phyloP scores from a whole-genome alignment of 2,888 invertebrate genomes.

The Nephrotoma flavescens region DNA sequence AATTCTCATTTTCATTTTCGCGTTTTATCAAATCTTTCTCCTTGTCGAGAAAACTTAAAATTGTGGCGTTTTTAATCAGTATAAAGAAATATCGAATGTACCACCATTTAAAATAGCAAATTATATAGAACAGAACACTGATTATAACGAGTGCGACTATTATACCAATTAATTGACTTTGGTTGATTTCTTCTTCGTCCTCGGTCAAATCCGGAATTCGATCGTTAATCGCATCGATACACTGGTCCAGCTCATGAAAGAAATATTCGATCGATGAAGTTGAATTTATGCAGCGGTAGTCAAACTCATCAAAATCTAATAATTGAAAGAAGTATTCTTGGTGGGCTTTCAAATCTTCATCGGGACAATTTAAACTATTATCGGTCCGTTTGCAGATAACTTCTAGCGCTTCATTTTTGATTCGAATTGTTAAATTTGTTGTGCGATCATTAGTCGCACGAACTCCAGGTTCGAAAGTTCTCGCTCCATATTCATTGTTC shows the following conservation, averaged over 20 bases:
- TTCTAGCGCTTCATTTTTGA: background rate
- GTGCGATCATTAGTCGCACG: background rate
- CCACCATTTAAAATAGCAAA: constrained; percentile 33
- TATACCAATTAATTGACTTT: constrained; percentile 4
- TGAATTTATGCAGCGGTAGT: constrained; percentile 30
- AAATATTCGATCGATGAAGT: constrained; percentile 13
- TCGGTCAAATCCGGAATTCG: background rate
- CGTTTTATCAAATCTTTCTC: constrained; percentile 18
- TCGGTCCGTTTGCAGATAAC: background rate
- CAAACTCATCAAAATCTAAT: constrained; percentile 25
- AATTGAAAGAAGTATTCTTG: constrained; percentile 20
- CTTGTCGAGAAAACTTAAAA: constrained; percentile 38
- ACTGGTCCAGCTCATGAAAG: constrained; percentile 10
- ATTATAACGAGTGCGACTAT: constrained; percentile 8
- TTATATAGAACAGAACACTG: constrained; percentile 12
- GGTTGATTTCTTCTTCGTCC: background rate
- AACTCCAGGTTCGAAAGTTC: background rate
- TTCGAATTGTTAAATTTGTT: background rate
- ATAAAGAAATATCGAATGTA: constrained; percentile 41
- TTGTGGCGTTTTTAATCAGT: constrained; percentile 40
- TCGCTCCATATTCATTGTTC: background rate
- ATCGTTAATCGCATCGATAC: background rate
- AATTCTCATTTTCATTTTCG: constrained; percentile 17
- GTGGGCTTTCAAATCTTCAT: background rate
- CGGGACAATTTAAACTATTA: background rate